Evolutionary conservation across 2,888 invertebrate species (phyloP), one percentile per base, ranked within the genome.

Genomic region (Toxonevra muliebris): DNA sequence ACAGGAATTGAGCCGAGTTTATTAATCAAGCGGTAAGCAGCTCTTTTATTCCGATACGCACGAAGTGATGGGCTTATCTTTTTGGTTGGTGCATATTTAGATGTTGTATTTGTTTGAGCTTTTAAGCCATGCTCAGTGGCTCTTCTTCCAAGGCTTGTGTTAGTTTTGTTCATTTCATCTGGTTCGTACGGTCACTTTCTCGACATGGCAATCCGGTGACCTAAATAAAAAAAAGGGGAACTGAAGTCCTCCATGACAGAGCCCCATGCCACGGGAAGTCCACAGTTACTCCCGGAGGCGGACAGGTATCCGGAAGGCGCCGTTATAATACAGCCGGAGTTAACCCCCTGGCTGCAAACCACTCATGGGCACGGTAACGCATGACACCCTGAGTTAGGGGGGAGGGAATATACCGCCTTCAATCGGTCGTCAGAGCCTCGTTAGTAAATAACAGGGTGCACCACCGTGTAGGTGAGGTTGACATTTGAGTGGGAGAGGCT

Each of bases 261-360:
- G 66, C 66, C 66, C 66, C 55, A 19, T 69, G 54, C 19, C 60
- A 62, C 59, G 65, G 65, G 12, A 69, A 66, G 66, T 60, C 62
- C 62, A 58, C 15, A 43, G 50, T 60, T 66, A 69, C 66, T 66
- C 63, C 42, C 66, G 48, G 66, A 66, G 66, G 63, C 52, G 63
- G 48, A 60, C 69, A 48, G 66, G 62, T 69, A 66, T 65, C 61
- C 61, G 54, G 42, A 57, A 57, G 66, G 61, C 61, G 55, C 61
- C 61, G 66, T 61, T 61, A 50, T 40, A 63, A 67, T 63, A 67
- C 67, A 67, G 67, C 17, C 62, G 17, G 48, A 12, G 9, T 2
- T 62, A 13, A 54, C 41, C 53, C 59, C 57, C 59, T 48, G 67
- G 17, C 67, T 63, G 67, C 67, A 67, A 63, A 67, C 63, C n/a